Conservation (phyloP, 53 echinoderm and acorn worm genomes). For the Astropecten irregularis region DNA sequence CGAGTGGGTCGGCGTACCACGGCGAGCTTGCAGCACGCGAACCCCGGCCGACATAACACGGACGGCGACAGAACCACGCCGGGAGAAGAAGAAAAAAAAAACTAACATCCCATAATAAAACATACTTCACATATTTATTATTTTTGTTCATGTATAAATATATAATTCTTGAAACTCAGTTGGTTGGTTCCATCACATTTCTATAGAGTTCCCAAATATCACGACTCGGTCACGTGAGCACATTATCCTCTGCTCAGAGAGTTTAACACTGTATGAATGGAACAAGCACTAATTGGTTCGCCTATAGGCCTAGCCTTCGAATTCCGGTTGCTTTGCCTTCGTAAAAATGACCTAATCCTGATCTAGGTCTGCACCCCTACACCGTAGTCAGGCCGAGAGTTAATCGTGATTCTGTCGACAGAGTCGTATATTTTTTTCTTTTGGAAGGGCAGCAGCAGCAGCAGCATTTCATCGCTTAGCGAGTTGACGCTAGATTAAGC, state of each 20-base stretch:
- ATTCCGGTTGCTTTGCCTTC: too few relatives aligned
- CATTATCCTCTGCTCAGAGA: not conserved
- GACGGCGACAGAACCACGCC: conserved; percentile 12
- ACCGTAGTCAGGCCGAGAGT: not conserved
- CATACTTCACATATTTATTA: conserved; percentile 44
- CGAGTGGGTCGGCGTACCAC: conserved; percentile 18
- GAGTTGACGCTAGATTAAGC: too few relatives aligned
- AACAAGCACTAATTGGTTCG: not conserved
- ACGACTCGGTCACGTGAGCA: not conserved
- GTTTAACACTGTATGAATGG: not conserved
- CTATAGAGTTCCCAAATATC: conserved; percentile 32
- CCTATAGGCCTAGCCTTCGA: not conserved
- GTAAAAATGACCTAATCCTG: not conserved
- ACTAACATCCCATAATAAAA: not conserved
- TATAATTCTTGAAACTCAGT: not conserved
- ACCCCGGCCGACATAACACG: not conserved
- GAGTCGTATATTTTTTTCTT: too few relatives aligned
- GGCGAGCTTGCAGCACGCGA: conserved; percentile 34
- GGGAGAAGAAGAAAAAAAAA: too few relatives aligned
- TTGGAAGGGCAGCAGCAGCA: too few relatives aligned
- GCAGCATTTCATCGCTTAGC: too few relatives aligned
- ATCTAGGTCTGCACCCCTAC: not conserved
- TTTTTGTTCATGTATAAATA: not conserved
- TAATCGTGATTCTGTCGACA: too few relatives aligned
- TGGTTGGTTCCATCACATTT: conserved; percentile 37